Base-by-base conservation (phyloP, 2,888 invertebrate genomes). In the Tiliacea citrago region DNA sequence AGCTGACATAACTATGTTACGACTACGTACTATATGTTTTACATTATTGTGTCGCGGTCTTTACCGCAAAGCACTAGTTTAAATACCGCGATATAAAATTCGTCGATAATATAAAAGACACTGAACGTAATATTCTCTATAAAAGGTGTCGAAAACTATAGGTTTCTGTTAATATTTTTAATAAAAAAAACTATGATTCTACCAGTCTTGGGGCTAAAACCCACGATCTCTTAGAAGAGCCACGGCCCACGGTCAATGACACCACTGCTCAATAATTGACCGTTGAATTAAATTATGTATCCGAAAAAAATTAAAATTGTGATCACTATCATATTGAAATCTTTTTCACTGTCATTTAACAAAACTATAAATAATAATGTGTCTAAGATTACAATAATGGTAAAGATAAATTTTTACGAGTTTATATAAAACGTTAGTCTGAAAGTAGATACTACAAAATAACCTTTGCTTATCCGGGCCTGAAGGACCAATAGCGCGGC, bases 401-500 rank as follows among this genome's bases (percentile, higher is more conserved):
- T 29, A 35, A 16, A 62, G n/a, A 84, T 76, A 79, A n/a, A 53
- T 55, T 60, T 72, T 80, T 68, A 70, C 61, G 73, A 65, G 21
- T 68, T 61, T 57, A 47, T 69, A 58, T 74, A 65, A 63, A 80
- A 58, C 61, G 47, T 53, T 73, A 69, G 61, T 66, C 55, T 61
- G 42, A 16, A 66, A 63, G 42, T 60, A 39, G 39, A 7, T 39
- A 70, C n/a, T 68, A 74, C 63, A 78, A 74, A 47, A 70, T 39
- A 63, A 8, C 63, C 60, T 72, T 77, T 42, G 53, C 57, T 85
- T 70, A 85, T 81, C 63, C 63, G 12, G 35, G 2, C 81, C 42
- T 82, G 1, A 39, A 81, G 85, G 81, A 82, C 70, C 60, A 75
- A 85, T 81, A 65, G 57, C 82, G 21, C 35, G 60, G 42, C 51